Evolutionary conservation across 2,797 vertebrate species (phyloP).

Genomic region (Adrianichthys oophorus): DNA sequence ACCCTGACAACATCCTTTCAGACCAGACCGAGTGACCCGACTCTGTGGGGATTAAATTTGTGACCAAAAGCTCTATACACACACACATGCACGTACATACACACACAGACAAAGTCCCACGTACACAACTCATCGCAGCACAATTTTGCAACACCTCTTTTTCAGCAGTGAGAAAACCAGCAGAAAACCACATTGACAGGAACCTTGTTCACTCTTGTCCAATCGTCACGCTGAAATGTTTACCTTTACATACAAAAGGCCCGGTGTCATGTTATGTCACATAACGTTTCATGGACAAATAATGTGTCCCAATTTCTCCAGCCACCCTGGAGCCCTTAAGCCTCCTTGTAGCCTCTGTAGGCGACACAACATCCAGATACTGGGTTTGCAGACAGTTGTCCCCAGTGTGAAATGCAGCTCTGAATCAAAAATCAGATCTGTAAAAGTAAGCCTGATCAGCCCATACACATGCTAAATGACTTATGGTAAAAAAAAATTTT

Average conservation of each 20-base stretch:
- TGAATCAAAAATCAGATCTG: constrained; percentile 62
- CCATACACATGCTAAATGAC: neutral
- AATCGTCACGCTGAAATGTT: constrained; percentile 74
- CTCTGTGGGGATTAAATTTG: constrained; percentile 71
- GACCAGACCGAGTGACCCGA: constrained; percentile 52
- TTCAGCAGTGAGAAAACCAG: constrained; percentile 47
- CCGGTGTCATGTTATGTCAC: constrained; percentile 71
- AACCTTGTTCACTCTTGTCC: constrained; percentile 68
- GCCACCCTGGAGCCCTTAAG: constrained; percentile 59
- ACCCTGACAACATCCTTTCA: constrained; percentile 60
- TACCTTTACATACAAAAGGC: constrained; percentile 74
- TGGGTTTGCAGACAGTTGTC: constrained; percentile 42
- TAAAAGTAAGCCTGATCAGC: constrained; percentile 40
- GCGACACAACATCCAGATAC: constrained; percentile 43
- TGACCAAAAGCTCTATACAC: constrained; percentile 51
- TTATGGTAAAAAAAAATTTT: too few species aligned
- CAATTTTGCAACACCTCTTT: constrained; percentile 57
- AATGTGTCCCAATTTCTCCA: constrained; percentile 67
- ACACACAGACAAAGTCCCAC: constrained; percentile 25
- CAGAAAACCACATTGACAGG: constrained; percentile 69
- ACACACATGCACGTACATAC: constrained; percentile 18
- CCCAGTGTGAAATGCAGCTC: constrained; percentile 54
- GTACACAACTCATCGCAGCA: constrained; percentile 39
- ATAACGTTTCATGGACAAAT: constrained; percentile 76
- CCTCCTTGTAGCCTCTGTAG: constrained; percentile 48